These are phyloP conservation scores for Ectropis grisescens DNA, from an alignment of 1,140 invertebrate species.

Conservation along the genomic window DNA sequence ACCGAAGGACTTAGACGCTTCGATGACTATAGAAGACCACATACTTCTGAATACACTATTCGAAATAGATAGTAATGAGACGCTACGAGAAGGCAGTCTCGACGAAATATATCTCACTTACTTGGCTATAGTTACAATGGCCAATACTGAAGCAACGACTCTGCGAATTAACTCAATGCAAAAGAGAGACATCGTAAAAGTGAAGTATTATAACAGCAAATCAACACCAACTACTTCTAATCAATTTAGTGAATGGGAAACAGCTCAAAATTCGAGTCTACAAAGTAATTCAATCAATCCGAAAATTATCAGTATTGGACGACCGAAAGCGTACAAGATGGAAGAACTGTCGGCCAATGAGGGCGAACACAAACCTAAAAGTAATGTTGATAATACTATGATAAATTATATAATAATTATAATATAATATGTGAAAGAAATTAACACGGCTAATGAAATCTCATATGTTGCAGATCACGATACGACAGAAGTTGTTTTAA, in stretches of 20 bases:
- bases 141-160: conserved; percentile 12
- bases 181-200: conserved; percentile 25
- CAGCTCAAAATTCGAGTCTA: too few species aligned
- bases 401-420: too few species aligned
- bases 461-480: too few species aligned
- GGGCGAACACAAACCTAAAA: conserved; percentile 10
- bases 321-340: conserved; percentile 41
- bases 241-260: too few species aligned
- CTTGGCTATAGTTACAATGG: conserved; percentile 32
- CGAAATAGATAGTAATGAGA: conserved; percentile 37
- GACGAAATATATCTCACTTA: conserved; percentile 48
- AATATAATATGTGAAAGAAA: too few species aligned
- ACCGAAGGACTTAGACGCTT: conserved; percentile 18
- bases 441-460: too few species aligned
- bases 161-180: conserved; percentile 20
- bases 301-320: too few species aligned
- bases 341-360: conserved; percentile 28
- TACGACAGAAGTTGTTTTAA: too few species aligned
- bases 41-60: conserved; percentile 33
- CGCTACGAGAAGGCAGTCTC: conserved; percentile 30
- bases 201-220: too few species aligned
- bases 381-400: too few species aligned
- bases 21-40: conserved; percentile 28
- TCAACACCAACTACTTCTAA: too few species aligned
- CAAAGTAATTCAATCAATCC: too few species aligned